Conservation (phyloP, 2,888 invertebrate species). For the Eristalis intricaria region DNA sequence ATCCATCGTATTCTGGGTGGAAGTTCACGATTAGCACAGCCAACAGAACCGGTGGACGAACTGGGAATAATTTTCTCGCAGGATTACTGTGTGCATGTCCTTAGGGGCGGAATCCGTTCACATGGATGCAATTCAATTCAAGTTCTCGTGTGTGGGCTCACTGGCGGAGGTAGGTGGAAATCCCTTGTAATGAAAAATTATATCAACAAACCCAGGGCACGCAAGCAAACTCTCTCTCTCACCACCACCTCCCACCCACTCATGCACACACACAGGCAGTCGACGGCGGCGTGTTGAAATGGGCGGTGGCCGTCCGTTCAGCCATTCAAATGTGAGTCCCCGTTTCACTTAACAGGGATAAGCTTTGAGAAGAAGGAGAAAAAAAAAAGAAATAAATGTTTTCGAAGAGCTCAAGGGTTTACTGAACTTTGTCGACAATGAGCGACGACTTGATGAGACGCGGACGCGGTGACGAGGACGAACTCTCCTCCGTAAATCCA, state of each 20-base stretch:
- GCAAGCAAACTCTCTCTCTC: conserved; percentile 42
- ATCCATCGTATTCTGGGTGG: conserved; percentile 55
- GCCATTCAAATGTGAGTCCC: conserved; percentile 41
- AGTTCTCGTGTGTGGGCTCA: conserved; percentile 12
- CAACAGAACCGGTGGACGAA: conserved; percentile 23
- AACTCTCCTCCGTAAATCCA: conserved; percentile 7
- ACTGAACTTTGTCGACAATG: conserved; percentile 54
- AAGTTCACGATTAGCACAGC: conserved; percentile 46
- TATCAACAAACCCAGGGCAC: conserved; percentile 66
- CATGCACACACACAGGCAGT: neutral
- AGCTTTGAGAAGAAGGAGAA: conserved; percentile 49
- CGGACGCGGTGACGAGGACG: neutral
- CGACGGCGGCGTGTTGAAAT: neutral
- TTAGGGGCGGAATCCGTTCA: neutral
- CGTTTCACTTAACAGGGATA: conserved; percentile 62
- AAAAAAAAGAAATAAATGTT: neutral
- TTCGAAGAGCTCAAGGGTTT: conserved; percentile 64
- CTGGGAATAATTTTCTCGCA: conserved; percentile 32
- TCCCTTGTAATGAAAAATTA: conserved; percentile 71
- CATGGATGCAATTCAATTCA: conserved; percentile 46
- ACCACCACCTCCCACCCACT: neutral
- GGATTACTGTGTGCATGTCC: conserved; percentile 48
- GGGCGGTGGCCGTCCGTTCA: conserved; percentile 24
- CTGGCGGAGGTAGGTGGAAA: conserved; percentile 29
- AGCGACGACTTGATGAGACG: neutral